Evolutionary conservation across 2,888 invertebrate genomes (phyloP), one percentile per base, ranked within the genome.

Genomic region (Thereva nobilitata): DNA sequence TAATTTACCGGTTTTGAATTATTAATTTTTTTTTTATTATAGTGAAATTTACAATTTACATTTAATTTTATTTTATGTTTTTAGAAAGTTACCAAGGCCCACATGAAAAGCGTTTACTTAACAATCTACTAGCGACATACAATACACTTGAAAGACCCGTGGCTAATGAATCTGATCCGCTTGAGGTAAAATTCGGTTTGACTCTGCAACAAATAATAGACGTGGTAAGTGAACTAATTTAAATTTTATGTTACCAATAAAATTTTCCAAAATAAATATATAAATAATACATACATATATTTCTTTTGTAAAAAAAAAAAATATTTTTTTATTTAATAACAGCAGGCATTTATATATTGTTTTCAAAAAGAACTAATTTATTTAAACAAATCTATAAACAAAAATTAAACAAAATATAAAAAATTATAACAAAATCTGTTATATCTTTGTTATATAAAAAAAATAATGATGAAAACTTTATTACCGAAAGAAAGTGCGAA

Each of bases 151-250:
- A 95, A 84, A 86, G 94, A 81, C 94, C 94, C 67, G 94, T 95
- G 72, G 91, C 92, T 76, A 93, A 93, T 82, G 94, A 95, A 85
- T 93, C 93, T 75, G 93, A 93, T 76, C 90, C 94, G 63, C 85
- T 95, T 72, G 90, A 93, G 84, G 93, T 95, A 75, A 92, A 89
- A 81, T 95, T 95, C 82, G 94, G 94, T 76, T 87, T 95, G 80
- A 94, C 94, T 70, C 82, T 95, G 76, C 93, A 93, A 83, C 94
- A 95, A 83, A 94, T 95, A 80, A 94, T 95, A 79, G 94, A 95
- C 83, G 94, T 95, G 91, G 94, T 95, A 83, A 90, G 93, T 89
- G 61, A 40, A 50, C 8, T 6, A 44, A 52, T 52, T 34, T 23
- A 56, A 45, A 34, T 38, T 12, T 8, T 10, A 54, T 10, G 35